Conservation (phyloP, 2,797 vertebrate species). For the Xerus rutilus region DNA sequence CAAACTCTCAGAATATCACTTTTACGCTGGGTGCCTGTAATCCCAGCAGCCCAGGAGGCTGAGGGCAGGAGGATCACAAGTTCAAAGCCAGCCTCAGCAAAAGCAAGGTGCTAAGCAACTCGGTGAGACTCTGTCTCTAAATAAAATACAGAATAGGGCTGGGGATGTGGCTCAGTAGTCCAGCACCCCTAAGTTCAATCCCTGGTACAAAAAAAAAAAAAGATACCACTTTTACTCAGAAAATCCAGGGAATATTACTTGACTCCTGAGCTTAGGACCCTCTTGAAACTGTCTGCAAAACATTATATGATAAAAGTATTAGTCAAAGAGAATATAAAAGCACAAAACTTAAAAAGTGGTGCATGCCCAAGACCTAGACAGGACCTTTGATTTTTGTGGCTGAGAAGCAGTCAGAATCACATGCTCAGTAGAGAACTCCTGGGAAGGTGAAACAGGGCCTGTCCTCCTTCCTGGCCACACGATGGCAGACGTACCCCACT, state of each 20-base stretch:
- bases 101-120: too few species aligned
- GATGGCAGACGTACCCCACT: constrained; percentile 83
- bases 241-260: constrained; percentile 2
- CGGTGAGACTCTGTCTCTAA: too few species aligned
- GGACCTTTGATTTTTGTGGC: neutral
- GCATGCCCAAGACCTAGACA: neutral
- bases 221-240: neutral
- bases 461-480: constrained; percentile 78
- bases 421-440: neutral
- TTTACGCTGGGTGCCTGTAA: neutral
- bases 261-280: neutral
- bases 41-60: too few species aligned
- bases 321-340: constrained; percentile 4
- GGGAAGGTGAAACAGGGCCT: neutral
- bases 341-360: neutral
- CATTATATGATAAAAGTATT: neutral
- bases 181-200: too few species aligned
- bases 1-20: neutral
- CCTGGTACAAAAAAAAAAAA: too few species aligned
- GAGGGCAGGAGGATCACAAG: too few species aligned
- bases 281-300: neutral
- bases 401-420: neutral
- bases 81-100: too few species aligned
- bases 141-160: too few species aligned
- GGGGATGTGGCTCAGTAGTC: too few species aligned